Conservation (phyloP, 2,113 vertebrate species). For the Fulmarus glacialis region DNA sequence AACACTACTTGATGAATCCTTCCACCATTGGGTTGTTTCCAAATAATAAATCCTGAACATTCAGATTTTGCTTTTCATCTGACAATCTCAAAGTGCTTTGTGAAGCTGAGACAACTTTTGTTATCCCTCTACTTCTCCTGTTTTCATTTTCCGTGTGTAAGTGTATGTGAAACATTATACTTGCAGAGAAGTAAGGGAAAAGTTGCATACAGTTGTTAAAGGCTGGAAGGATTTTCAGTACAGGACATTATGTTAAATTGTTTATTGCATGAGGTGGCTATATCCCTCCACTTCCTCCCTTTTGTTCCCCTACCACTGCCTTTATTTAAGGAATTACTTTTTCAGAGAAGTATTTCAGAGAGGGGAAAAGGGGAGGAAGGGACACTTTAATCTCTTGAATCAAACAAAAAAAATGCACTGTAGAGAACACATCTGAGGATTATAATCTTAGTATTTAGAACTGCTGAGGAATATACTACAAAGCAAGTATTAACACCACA, state of each 20-base stretch:
- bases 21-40: neutral
- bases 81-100: neutral
- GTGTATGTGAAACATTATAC: neutral
- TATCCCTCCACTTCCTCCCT: neutral
- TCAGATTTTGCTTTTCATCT: conserved; percentile 14
- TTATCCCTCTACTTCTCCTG: neutral
- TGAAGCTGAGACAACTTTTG: neutral
- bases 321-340: neutral
- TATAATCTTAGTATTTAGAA: neutral
- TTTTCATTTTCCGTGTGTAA: neutral
- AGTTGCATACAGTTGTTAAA: neutral
- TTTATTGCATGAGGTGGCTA: neutral
- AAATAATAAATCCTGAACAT: neutral
- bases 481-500: neutral
- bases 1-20: neutral
- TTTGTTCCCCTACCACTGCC: neutral
- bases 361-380: neutral
- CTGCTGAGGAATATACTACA: neutral
- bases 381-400: neutral
- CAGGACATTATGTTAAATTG: neutral
- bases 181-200: neutral
- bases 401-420: neutral
- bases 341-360: neutral
- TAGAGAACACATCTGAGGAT: neutral
- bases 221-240: neutral